A percentile compares a stretch with the other conserved stretches of the same genome.
Conservation (phyloP, 2,797 vertebrate genomes). For the Miichthys miiuy region DNA sequence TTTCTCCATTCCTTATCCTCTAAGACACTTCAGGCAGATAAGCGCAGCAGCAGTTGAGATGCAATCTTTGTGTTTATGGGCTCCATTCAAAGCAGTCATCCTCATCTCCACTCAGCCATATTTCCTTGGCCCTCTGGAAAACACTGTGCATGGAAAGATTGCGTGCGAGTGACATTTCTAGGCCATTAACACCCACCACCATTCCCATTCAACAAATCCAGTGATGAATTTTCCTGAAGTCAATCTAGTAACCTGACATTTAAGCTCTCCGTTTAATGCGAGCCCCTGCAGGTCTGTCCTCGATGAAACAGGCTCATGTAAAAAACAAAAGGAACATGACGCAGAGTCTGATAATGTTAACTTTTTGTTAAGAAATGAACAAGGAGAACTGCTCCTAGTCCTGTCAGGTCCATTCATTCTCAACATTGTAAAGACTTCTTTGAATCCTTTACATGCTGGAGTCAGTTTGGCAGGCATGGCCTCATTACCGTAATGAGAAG, state of each 20-base stretch:
- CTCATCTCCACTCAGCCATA: slow-evolving; percentile 34
- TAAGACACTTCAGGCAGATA: slow-evolving; percentile 47
- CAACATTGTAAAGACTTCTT: slow-evolving; percentile 22
- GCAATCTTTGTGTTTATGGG: slow-evolving; percentile 46
- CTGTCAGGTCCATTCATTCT: slow-evolving; percentile 16
- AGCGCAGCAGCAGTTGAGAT: slow-evolving; percentile 43
- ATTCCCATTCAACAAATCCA: slow-evolving; percentile 31
- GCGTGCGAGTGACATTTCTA: slow-evolving; percentile 75
- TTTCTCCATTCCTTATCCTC: slow-evolving; percentile 21
- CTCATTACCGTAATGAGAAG: slow-evolving; percentile 37
- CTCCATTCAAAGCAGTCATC: slow-evolving; percentile 38
- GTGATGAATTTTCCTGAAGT: slow-evolving; percentile 63
- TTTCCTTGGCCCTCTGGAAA: slow-evolving; percentile 41
- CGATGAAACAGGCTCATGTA: slow-evolving; percentile 29
- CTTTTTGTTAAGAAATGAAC: slow-evolving; percentile 29
- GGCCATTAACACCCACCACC: slow-evolving; percentile 65
- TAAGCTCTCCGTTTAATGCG: slow-evolving; percentile 55
- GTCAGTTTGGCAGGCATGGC: not conserved
- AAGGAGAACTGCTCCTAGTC: not conserved
- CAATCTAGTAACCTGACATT: slow-evolving; percentile 75
- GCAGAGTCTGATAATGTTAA: slow-evolving; percentile 20
- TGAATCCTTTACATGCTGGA: slow-evolving; percentile 17
- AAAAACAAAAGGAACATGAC: slow-evolving; percentile 56
- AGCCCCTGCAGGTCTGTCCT: slow-evolving; percentile 45
- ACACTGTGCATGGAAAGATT: slow-evolving; percentile 37